Conservation (phyloP, 2,113 vertebrate genomes). For the Manacus vitellinus region DNA sequence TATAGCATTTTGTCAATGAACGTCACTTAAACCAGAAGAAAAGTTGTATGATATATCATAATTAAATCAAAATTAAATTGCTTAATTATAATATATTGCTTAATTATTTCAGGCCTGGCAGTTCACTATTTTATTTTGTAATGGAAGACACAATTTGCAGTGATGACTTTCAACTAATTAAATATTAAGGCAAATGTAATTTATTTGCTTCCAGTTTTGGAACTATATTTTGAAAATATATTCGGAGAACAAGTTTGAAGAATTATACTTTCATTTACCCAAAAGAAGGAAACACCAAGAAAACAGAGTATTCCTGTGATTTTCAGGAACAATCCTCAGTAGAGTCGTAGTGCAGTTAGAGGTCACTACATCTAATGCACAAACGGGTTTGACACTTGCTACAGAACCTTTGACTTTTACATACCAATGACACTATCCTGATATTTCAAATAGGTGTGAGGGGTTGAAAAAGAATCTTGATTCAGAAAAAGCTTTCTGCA, state of each 20-base stretch:
- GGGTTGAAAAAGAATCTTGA: background rate
- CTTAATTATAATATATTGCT: slow-evolving; percentile 61
- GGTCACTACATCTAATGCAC: background rate
- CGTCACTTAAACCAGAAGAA: slow-evolving; percentile 57
- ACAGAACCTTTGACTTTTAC: slow-evolving; percentile 10
- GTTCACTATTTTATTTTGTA: slow-evolving; percentile 32
- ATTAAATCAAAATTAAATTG: slow-evolving; percentile 55
- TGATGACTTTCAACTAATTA: slow-evolving; percentile 63
- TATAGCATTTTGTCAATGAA: slow-evolving; percentile 52
- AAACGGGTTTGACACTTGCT: slow-evolving; percentile 10
- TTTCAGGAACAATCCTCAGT: background rate
- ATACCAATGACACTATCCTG: background rate
- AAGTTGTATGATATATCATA: slow-evolving; percentile 18
- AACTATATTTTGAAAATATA: slow-evolving; percentile 42
- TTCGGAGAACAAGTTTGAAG: background rate
- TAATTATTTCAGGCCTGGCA: slow-evolving; percentile 51
- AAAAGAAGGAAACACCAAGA: background rate
- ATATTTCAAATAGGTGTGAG: slow-evolving; percentile 23
- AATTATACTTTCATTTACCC: background rate
- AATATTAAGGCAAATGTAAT: slow-evolving; percentile 68
- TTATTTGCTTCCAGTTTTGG: slow-evolving; percentile 53
- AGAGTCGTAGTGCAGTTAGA: background rate
- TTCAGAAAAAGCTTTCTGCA: background rate
- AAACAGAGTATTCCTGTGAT: background rate
- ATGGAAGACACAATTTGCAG: slow-evolving; percentile 53